These are phyloP conservation scores for Pipa parva DNA, from an alignment of 2,113 vertebrate genomes.

Conservation along the genomic window DNA sequence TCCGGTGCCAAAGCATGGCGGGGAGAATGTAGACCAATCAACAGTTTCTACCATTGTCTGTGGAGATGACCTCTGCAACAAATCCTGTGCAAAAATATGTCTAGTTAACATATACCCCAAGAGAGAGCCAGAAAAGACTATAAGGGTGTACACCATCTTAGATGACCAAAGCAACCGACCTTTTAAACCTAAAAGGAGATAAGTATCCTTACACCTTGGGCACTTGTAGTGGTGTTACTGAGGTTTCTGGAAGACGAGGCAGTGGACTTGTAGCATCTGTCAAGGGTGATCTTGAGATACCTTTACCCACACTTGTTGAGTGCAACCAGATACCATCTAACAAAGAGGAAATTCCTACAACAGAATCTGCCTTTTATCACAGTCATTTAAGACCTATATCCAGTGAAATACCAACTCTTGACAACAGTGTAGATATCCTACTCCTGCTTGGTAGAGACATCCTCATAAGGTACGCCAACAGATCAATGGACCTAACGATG, in stretches of 20 bases:
- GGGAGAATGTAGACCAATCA: background rate
- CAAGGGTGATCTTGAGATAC: background rate
- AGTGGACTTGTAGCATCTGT: background rate
- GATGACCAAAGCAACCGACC: too few relatives aligned
- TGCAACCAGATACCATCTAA: background rate
- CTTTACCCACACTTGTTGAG: background rate
- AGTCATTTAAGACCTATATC: background rate
- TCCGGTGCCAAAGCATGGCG: too few relatives aligned
- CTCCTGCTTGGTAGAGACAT: slow-evolving; percentile 5
- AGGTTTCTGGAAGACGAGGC: background rate
- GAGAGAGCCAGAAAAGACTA: too few relatives aligned
- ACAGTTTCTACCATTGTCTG: too few relatives aligned
- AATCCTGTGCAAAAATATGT: too few relatives aligned
- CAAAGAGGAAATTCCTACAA: background rate
- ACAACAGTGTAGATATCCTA: background rate
- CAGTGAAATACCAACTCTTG: background rate
- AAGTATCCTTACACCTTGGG: too few relatives aligned
- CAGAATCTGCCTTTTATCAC: background rate
- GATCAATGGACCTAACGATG: too few relatives aligned
- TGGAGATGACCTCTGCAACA: too few relatives aligned
- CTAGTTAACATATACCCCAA: too few relatives aligned
- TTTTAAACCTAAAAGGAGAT: too few relatives aligned
- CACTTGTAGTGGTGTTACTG: background rate
- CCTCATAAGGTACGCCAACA: slow-evolving; percentile 1
- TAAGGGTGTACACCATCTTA: too few relatives aligned